Evolutionary conservation across 64 coral and sea anemone species (phyloP).

Genomic region (Pocillopora verrucosa): DNA sequence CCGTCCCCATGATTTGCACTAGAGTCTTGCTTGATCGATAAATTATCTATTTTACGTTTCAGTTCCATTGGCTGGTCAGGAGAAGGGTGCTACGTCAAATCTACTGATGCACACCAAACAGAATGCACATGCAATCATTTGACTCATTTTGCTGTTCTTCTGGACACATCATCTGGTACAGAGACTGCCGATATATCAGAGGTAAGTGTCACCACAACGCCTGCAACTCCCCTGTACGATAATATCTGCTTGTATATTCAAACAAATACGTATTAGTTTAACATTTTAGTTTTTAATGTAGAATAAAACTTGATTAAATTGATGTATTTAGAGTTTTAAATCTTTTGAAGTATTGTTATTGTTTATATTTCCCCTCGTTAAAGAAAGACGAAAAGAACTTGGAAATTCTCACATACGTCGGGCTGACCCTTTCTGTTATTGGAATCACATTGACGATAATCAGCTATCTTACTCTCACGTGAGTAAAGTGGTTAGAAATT

Average conservation of each 20-base stretch:
- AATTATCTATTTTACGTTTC: background rate
- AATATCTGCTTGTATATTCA: background rate
- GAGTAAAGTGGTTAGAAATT: background rate
- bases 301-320: background rate
- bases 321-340: background rate
- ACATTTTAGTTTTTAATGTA: background rate
- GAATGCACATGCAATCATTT: constrained; percentile 64
- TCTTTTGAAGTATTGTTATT: background rate
- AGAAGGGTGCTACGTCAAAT: constrained; percentile 21
- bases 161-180: background rate
- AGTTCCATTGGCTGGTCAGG: constrained; percentile 27
- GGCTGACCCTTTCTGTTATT: constrained; percentile 36
- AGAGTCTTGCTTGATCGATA: too few species aligned
- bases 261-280: background rate
- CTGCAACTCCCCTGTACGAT: too few species aligned
- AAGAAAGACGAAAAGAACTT: constrained; percentile 18
- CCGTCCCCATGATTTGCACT: too few species aligned
- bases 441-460: constrained; percentile 43
- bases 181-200: background rate
- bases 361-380: background rate
- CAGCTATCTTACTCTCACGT: constrained; percentile 39
- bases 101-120: background rate
- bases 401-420: constrained; percentile 19
- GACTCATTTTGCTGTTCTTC: constrained; percentile 65
- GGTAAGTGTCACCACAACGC: background rate